Evolutionary conservation across 2,888 invertebrate species (phyloP).

Genomic region (Chrysopilus asiliformis): DNA sequence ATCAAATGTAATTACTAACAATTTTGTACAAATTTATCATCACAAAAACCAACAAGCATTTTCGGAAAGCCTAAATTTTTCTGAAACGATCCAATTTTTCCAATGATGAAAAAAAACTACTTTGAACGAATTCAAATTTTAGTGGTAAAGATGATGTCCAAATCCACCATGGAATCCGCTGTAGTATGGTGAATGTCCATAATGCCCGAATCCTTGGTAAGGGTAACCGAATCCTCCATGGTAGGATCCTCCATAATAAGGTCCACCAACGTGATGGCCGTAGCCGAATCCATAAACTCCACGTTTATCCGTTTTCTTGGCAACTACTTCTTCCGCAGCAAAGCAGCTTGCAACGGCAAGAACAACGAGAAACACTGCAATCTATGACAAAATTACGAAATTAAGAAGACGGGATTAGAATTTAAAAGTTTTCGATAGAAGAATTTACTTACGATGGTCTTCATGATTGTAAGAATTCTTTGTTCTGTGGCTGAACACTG

Average conservation of each 20-base stretch:
- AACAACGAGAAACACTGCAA: constrained; percentile 6
- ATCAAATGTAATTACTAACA: no score
- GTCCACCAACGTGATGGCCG: constrained; percentile 3
- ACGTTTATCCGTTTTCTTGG: constrained; percentile 7
- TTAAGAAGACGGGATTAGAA: background rate
- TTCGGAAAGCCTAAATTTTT: no score
- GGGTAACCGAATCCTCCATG: constrained; percentile 6
- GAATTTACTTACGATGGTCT: background rate
- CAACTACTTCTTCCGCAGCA: constrained; percentile 4
- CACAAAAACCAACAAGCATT: no score
- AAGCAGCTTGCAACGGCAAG: constrained; percentile 4
- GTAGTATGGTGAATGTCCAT: constrained; percentile 5
- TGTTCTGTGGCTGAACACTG: no score
- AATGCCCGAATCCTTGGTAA: constrained; percentile 5
- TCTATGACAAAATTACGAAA: no score
- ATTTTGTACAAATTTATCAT: no score
- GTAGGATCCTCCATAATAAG: constrained; percentile 5
- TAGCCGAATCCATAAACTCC: constrained; percentile 6
- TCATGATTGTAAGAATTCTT: background rate
- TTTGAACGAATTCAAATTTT: no score
- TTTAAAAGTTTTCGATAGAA: background rate
- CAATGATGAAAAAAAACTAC: no score
- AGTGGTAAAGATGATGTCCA: constrained; percentile 5
- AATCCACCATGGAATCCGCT: constrained; percentile 3
- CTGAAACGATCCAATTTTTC: no score